These are phyloP conservation scores for Notolabrus celidotus DNA, from an alignment of 2,797 vertebrate species.

Conservation along the genomic window DNA sequence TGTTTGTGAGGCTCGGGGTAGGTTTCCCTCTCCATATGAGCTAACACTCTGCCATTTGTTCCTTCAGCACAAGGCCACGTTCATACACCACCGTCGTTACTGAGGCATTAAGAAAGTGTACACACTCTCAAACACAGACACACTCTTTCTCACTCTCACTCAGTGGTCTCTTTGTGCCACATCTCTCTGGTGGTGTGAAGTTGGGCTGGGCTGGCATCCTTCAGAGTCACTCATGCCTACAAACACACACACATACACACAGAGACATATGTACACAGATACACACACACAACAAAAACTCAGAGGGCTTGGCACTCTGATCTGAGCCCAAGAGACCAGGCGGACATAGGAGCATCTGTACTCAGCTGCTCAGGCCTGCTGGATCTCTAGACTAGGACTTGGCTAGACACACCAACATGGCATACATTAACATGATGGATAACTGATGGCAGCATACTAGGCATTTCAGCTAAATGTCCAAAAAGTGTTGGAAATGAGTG, in stretches of 20 bases:
- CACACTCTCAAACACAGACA: constrained; percentile 61
- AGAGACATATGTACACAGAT: constrained; percentile 38
- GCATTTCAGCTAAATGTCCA: constrained; percentile 33
- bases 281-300: constrained; percentile 62
- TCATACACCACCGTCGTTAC: constrained; percentile 70
- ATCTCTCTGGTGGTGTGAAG: constrained; percentile 60
- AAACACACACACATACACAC: constrained; percentile 50
- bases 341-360: constrained; percentile 77
- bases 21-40: constrained; percentile 74
- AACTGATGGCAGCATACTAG: constrained; percentile 16
- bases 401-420: constrained; percentile 34
- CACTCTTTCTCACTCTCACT: constrained; percentile 68
- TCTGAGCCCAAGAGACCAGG: constrained; percentile 58
- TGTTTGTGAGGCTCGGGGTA: constrained; percentile 54
- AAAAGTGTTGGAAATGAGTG: constrained; percentile 33
- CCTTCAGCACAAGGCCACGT: constrained; percentile 81
- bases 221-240: constrained; percentile 50
- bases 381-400: constrained; percentile 41
- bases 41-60: constrained; percentile 85
- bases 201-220: constrained; percentile 72
- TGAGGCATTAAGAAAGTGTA: constrained; percentile 72
- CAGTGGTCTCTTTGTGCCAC: constrained; percentile 80
- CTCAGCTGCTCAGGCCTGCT: constrained; percentile 27
- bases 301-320: constrained; percentile 52
- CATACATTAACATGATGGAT: constrained; percentile 44